phyloP scores from a whole-genome alignment of 2,888 invertebrate genomes.

The Belgica antarctica region DNA sequence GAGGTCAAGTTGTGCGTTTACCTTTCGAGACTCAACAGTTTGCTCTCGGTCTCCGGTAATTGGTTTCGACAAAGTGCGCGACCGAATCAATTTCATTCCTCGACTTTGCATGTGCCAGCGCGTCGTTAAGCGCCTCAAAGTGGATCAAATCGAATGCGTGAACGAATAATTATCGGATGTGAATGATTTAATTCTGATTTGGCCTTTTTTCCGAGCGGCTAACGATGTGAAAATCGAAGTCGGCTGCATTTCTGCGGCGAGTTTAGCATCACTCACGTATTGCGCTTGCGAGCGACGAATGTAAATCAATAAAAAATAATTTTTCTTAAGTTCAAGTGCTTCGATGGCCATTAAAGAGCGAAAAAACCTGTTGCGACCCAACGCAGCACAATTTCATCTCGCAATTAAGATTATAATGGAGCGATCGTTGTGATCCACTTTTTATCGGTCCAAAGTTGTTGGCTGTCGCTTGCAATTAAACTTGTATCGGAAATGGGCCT shows the following conservation, averaged over 20 bases:
- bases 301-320: neutral
- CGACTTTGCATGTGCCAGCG: neutral
- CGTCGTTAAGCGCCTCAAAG: too few species aligned
- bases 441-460: neutral
- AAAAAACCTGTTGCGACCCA: constrained; percentile 21
- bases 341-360: constrained; percentile 1
- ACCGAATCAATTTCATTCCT: neutral
- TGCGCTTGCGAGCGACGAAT: neutral
- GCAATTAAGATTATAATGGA: constrained; percentile 30
- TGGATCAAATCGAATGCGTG: neutral
- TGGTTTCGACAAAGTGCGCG: constrained; percentile 8
- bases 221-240: constrained; percentile 7
- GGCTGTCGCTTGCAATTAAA: constrained; percentile 18
- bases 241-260: neutral
- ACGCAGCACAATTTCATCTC: neutral
- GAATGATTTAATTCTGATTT: constrained; percentile 12
- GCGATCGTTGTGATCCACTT: constrained; percentile 3
- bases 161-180: constrained; percentile 10
- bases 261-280: neutral
- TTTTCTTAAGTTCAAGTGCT: constrained; percentile 30
- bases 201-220: neutral
- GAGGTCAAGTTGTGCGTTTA: neutral
- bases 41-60: neutral
- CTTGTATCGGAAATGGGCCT: neutral
- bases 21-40: neutral